Evolutionary conservation across 1,140 invertebrate genomes (phyloP).

Genomic region (Achroia grisella): DNA sequence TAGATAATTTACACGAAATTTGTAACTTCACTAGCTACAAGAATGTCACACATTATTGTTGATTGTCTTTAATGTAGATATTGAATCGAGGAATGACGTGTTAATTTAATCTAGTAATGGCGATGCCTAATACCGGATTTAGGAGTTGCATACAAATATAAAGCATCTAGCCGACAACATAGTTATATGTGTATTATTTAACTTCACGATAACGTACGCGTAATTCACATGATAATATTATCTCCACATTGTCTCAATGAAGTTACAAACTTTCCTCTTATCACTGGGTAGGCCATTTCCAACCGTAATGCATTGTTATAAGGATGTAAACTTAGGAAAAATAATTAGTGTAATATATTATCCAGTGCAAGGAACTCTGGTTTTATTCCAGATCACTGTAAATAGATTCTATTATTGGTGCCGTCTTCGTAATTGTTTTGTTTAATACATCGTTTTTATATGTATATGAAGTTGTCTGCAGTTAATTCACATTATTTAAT

Average conservation of each 20-base stretch:
- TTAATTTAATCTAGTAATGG: too few relatives aligned
- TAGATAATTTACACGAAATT: too few relatives aligned
- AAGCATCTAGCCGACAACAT: too few relatives aligned
- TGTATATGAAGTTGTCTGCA: too few relatives aligned
- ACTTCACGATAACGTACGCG: constrained; percentile 5
- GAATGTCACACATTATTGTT: too few relatives aligned
- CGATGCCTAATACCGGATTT: too few relatives aligned
- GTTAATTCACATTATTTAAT: too few relatives aligned
- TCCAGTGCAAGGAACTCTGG: constrained; percentile 19
- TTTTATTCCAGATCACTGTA: constrained; percentile 16
- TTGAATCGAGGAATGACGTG: too few relatives aligned
- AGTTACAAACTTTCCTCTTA: constrained; percentile 5
- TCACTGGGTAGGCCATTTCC: not conserved
- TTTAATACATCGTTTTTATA: not conserved
- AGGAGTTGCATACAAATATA: too few relatives aligned
- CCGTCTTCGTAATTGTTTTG: not conserved
- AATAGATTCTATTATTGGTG: constrained; percentile 5
- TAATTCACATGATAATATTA: constrained; percentile 8
- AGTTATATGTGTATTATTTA: constrained; percentile 2
- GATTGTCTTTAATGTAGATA: too few relatives aligned
- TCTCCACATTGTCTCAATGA: constrained; percentile 17
- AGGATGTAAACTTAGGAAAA: not conserved
- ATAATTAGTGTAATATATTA: not conserved
- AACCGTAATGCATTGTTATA: constrained; percentile 5
- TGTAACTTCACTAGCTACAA: too few relatives aligned